Conservation (phyloP, 2,888 invertebrate species). For the Chrysina gloriosa region DNA sequence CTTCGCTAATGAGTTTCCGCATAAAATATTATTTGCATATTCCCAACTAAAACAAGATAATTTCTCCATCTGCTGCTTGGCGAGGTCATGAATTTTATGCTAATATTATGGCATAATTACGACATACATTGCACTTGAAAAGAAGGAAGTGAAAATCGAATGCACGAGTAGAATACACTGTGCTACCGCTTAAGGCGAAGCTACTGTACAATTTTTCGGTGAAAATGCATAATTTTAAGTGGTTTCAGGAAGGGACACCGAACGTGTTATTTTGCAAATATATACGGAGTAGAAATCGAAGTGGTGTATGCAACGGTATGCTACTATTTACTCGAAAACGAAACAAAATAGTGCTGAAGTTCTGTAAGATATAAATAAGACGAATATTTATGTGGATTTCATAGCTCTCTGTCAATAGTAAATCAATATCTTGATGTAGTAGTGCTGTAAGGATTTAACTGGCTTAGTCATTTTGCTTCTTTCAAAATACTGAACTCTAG, state of each 20-base stretch:
- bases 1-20: too few relatives aligned
- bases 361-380: too few relatives aligned
- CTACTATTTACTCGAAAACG: too few relatives aligned
- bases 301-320: too few relatives aligned
- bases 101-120: slow-evolving; percentile 14
- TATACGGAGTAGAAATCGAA: too few relatives aligned
- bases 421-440: too few relatives aligned
- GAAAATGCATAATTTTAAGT: neutral
- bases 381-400: too few relatives aligned
- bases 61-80: slow-evolving; percentile 4
- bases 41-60: neutral
- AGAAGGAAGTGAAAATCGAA: slow-evolving; percentile 24
- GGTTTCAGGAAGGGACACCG: neutral
- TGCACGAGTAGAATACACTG: neutral
- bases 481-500: too few relatives aligned
- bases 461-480: too few relatives aligned
- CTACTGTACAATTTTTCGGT: neutral
- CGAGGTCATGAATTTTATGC: neutral
- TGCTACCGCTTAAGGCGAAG: neutral
- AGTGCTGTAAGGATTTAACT: too few relatives aligned
- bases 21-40: neutral
- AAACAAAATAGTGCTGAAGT: too few relatives aligned
- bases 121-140: neutral
- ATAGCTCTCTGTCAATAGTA: too few relatives aligned
- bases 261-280: neutral